Base-by-base conservation (phyloP, 2,888 invertebrate species). In the Heteromurus nitidus region DNA sequence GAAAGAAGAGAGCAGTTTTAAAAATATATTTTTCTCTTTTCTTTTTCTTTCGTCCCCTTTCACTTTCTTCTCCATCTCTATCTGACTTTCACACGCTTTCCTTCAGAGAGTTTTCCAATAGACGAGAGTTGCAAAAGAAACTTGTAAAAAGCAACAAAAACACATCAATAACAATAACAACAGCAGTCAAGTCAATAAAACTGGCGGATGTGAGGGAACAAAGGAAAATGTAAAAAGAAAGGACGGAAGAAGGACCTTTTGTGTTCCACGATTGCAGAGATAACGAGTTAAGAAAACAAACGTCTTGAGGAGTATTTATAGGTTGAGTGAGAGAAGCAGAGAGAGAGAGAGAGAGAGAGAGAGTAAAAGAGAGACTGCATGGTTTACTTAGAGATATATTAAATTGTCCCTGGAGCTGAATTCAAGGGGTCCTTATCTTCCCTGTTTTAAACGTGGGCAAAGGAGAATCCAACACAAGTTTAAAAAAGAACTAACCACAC, bases 271-370 rank as follows among this genome's bases (percentile, higher is more conserved):
- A 65, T 60, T 64, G 62, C 47, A 64, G 72, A 58, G 73, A 73
- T 72, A 73, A 73, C 62, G 50, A 73, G 73, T 72, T 72, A 62
- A 72, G 73, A 73, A 74, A 74, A 74, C 74, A 74, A 74, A 74
- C 53, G 53, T 53, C 53, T 69, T 55, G 55, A 70, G 16, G 22
- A 72, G 60, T 28, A 60, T 42, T 42, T 31, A 60, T 30, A 58
- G 44, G 13, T 36, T 36, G 70, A 72, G 36, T 60, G 44, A 72
- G 50, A 60, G 44, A 26, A 53, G 30, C 16, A 50, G 50, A 2
- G 53, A 30, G 68, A 68, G 18, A 24, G 26, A 67, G 18, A n/a
- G 26, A 24, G 30, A 62, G 18, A 30, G n/a, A n/a, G n/a, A n/a
- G n/a, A n/a, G n/a, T n/a, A n/a, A 26, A 55, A 55, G 42, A 70